Conservation (phyloP, 2,888 invertebrate species). For the Bellardia bayeri region DNA sequence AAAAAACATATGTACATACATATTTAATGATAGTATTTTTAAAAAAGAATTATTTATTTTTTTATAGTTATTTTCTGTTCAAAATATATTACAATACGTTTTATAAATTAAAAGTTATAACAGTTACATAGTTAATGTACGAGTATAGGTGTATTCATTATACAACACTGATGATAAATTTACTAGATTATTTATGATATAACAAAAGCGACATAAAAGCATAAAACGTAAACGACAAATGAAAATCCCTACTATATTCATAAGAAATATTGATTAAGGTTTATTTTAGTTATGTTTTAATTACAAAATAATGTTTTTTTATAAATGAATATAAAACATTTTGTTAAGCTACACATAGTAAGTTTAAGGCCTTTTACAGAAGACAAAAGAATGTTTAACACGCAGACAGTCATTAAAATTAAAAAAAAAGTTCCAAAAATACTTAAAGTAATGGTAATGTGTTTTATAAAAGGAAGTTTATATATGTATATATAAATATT, state of each 20-base stretch:
- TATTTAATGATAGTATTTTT: background rate
- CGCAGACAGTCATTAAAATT: background rate
- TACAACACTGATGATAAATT: background rate
- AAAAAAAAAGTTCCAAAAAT: conserved; percentile 4
- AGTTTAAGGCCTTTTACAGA: conserved; percentile 51
- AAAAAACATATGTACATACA: too few relatives aligned
- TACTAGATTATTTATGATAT: background rate
- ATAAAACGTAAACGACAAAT: background rate
- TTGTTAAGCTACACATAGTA: conserved; percentile 30
- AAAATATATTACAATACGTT: conserved; percentile 11
- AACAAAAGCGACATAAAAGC: background rate
- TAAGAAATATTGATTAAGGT: background rate
- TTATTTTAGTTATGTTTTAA: background rate
- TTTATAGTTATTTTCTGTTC: background rate
- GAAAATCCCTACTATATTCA: background rate
- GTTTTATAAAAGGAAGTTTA: conserved; percentile 50
- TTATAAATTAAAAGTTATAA: background rate
- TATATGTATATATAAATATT: conserved; percentile 22
- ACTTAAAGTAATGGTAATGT: conserved; percentile 71
- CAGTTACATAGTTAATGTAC: background rate
- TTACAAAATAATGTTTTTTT: background rate
- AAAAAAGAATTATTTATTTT: background rate
- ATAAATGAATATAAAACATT: background rate
- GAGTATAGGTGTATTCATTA: background rate
- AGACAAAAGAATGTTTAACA: background rate